These are phyloP conservation scores for Coremacera marginata DNA, from an alignment of 2,888 invertebrate species.

Conservation along the genomic window DNA sequence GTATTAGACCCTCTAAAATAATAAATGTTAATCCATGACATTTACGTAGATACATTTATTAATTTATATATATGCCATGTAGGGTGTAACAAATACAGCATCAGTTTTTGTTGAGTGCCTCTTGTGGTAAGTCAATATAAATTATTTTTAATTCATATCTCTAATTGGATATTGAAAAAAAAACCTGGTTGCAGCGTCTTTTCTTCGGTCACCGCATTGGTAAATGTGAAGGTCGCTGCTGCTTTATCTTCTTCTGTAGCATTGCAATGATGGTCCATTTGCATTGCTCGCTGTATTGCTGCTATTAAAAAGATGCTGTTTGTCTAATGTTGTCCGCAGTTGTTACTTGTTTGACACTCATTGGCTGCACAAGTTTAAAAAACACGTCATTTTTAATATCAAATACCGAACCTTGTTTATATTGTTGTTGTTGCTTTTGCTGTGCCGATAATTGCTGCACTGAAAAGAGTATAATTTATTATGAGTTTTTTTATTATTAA, in stretches of 20 bases:
- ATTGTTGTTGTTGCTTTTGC: background rate
- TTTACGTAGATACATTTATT: background rate
- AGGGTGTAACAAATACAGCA: background rate
- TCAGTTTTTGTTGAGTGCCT: background rate
- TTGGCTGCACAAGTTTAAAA: constrained; percentile 9
- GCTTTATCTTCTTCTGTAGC: background rate
- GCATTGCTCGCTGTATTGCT: background rate
- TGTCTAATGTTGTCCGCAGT: background rate
- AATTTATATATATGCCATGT: background rate
- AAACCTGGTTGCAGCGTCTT: background rate
- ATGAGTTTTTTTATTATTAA: background rate
- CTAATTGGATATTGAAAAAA: background rate
- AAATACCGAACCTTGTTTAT: background rate
- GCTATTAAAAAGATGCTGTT: background rate
- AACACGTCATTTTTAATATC: background rate
- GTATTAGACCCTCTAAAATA: too few relatives aligned
- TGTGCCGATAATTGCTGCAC: background rate
- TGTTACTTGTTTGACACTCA: constrained; percentile 15
- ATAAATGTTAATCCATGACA: too few relatives aligned
- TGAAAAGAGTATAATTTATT: background rate
- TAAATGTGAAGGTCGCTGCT: constrained; percentile 13
- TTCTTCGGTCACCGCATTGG: background rate
- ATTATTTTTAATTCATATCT: background rate
- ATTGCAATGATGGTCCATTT: background rate
- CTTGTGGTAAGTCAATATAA: background rate